Evolutionary conservation across 2,113 vertebrate genomes (phyloP).

Genomic region (Myotis brandtii): DNA sequence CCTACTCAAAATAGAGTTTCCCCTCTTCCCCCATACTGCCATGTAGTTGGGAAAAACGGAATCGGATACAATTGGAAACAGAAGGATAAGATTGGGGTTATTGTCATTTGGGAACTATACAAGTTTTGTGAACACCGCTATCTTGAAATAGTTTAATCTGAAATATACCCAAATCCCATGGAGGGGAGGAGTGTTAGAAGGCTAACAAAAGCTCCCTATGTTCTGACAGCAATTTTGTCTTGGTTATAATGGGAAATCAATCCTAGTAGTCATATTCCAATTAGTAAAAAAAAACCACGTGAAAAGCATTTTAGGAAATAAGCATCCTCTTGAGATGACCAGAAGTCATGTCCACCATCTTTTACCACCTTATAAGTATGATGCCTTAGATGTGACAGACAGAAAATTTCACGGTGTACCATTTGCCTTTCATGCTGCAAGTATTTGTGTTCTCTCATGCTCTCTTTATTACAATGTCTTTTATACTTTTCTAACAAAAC

Average conservation of each 20-base stretch:
- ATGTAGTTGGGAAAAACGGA: not conserved
- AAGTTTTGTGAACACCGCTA: not conserved
- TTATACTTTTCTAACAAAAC: not conserved
- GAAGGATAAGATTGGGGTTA: not conserved
- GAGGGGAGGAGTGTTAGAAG: not conserved
- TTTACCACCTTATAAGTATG: not conserved
- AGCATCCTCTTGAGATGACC: not conserved
- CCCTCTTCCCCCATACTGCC: not conserved
- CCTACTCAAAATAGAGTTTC: not conserved
- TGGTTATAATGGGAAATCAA: not conserved
- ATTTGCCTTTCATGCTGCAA: not conserved
- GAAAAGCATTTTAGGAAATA: not conserved
- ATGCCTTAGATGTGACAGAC: not conserved
- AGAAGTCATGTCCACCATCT: not conserved
- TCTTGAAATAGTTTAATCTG: not conserved
- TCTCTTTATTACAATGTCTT: not conserved
- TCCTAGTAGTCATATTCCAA: not conserved
- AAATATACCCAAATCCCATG: not conserved
- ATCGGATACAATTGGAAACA: not conserved
- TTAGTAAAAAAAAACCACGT: not conserved
- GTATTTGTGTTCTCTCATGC: not conserved
- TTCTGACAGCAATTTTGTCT: not conserved
- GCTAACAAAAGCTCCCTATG: not conserved
- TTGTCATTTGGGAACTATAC: not conserved
- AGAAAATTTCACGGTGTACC: not conserved